A percentile compares a stretch with the other conserved stretches of the same genome.
These are phyloP conservation scores for Epinotia bilunana DNA, from an alignment of 2,888 invertebrate genomes.

Conservation along the genomic window DNA sequence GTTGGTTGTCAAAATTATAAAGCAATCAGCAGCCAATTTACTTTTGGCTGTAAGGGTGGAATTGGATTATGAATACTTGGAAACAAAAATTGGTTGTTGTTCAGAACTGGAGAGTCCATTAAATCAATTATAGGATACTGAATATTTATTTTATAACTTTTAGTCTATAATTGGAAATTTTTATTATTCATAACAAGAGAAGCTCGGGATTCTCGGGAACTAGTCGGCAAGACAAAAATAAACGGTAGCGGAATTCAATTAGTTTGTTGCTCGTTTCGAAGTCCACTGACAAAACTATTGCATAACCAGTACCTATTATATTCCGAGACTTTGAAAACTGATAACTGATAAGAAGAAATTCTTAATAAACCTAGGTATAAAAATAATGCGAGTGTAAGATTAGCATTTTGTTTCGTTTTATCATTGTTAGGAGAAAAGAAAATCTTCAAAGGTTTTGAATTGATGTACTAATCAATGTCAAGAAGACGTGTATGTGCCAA, in stretches of 20 bases:
- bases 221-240: neutral
- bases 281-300: neutral
- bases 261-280: neutral
- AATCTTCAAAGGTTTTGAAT: no score
- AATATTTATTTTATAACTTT: neutral
- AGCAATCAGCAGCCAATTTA: slow-evolving; percentile 53
- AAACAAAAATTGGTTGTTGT: slow-evolving; percentile 39
- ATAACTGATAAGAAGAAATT: neutral
- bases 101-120: slow-evolving; percentile 7
- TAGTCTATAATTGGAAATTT: neutral
- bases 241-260: slow-evolving; percentile 13
- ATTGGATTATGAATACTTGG: slow-evolving; percentile 38
- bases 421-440: no score
- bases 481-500: no score
- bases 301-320: neutral
- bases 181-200: neutral
- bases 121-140: slow-evolving; percentile 2
- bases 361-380: neutral
- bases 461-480: no score
- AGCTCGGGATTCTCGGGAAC: neutral
- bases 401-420: no score
- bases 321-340: neutral
- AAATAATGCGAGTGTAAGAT: neutral
- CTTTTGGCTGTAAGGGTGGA: slow-evolving; percentile 30
- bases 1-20: slow-evolving; percentile 59